Percentiles rank a stretch among this genome's conserved stretches.
phyloP scores from a whole-genome alignment of 1,140 invertebrate species.

The Cardiocondyla obscurior region DNA sequence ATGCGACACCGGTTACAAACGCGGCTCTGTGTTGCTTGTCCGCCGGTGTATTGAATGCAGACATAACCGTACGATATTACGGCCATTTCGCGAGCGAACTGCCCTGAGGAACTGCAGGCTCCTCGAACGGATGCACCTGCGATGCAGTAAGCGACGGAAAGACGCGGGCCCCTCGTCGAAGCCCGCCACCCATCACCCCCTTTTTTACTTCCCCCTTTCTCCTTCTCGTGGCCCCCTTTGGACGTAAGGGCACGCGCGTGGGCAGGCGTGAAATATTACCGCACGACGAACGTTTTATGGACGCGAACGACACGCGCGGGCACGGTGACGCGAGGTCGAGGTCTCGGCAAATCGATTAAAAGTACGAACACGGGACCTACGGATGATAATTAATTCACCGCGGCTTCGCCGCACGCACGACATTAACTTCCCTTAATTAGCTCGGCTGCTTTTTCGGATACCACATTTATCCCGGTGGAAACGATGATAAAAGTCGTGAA shows the following conservation, averaged over 20 bases:
- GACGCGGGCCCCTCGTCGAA: background rate
- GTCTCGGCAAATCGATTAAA: slow-evolving; percentile 64
- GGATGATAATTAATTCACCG: slow-evolving; percentile 76
- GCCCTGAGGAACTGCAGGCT: slow-evolving; percentile 51
- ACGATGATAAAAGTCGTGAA: background rate
- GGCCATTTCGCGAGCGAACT: slow-evolving; percentile 66
- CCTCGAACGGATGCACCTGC: slow-evolving; percentile 72
- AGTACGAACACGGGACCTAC: slow-evolving; percentile 67
- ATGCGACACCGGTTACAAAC: slow-evolving; percentile 76
- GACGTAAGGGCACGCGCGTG: slow-evolving; percentile 70
- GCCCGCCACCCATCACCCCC: slow-evolving; percentile 17
- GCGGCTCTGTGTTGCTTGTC: slow-evolving; percentile 71
- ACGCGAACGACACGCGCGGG: slow-evolving; percentile 54
- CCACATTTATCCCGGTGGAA: background rate
- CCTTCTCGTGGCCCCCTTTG: slow-evolving; percentile 10
- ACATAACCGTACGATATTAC: slow-evolving; percentile 78
- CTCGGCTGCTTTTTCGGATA: slow-evolving; percentile 1
- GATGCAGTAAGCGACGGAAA: slow-evolving; percentile 60
- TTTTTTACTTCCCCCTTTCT: background rate
- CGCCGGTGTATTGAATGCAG: slow-evolving; percentile 71
- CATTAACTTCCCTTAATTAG: slow-evolving; percentile 34
- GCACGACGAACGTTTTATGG: slow-evolving; percentile 69
- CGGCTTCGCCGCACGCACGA: slow-evolving; percentile 53
- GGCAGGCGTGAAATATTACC: slow-evolving; percentile 77
- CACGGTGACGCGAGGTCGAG: slow-evolving; percentile 52